Base-by-base conservation (phyloP, 2,113 vertebrate genomes). In the Mormyrus lacerda region DNA sequence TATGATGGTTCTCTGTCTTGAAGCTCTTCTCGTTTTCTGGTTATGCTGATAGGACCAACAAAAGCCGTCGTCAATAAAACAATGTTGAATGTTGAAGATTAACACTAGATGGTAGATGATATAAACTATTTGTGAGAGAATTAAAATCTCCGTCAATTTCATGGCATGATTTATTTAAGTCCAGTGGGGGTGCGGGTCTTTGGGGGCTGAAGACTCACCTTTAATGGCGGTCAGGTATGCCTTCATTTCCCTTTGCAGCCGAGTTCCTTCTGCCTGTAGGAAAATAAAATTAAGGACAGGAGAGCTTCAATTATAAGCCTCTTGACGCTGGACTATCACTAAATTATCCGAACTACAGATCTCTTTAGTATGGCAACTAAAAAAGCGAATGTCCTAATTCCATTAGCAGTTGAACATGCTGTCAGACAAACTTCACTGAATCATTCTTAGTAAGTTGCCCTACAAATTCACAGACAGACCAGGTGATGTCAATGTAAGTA, bases 161-260 rank as follows among this genome's bases (percentile, higher is more conserved):
- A 65, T 9, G 58, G 24, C 8, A 65, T n/a, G 58, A 65, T 65
- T 2, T 65, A n/a, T 65, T 65, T 65, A 27, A 65, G 8, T 2
- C 58, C 58, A 10, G 58, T n/a, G 3, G 15, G 13, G 50, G 50
- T 3, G 50, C 2, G 3, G 13, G 55, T n/a, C 55, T 61, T 61
- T 9, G 55, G 24, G 55, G 55, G 55, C 55, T 61, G 24, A 11
- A 4, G 11, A 83, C 85, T 94, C 95, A 98, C 98, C 98, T 98
- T 99, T 99, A 87, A 99, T 98, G 83, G 98, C 97, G 89, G 96
- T 93, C 97, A 99, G 97, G 95, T 99, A 99, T 65, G 94, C 96
- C 94, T 96, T 97, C 93, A 99, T 95, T 92, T 99, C 98, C 92
- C 97, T 97, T 93, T 99, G 98, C 91, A 99, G 96, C 88, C 98